Percentiles rank a stretch among this genome's conserved stretches.
These are phyloP conservation scores for Chondrosia reniformis DNA, from an alignment of 37 sponge, comb jelly and placozoan genomes.

Conservation along the genomic window DNA sequence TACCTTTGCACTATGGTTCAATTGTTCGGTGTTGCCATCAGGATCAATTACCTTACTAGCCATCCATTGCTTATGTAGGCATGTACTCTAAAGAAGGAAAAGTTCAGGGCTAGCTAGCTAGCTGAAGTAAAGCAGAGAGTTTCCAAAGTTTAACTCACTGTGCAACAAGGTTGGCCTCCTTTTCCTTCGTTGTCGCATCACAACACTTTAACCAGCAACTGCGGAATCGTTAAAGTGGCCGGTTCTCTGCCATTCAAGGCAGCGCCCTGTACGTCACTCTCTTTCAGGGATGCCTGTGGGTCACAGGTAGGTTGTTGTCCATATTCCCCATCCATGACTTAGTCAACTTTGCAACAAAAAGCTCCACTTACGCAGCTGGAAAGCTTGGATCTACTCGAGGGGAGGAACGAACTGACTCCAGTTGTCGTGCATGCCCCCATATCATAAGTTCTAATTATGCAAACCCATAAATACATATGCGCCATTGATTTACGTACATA, in stretches of 20 bases:
- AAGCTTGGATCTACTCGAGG: not conserved
- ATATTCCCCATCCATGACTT: not conserved
- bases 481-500: no score
- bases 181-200: not conserved
- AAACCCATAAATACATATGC: slow-evolving; percentile 25
- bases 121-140: not conserved
- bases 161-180: slow-evolving; percentile 6
- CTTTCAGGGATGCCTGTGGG: not conserved
- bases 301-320: not conserved
- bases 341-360: not conserved
- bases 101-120: not conserved
- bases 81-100: slow-evolving; percentile 24
- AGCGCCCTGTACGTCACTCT: not conserved
- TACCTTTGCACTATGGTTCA: not conserved
- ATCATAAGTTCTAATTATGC: slow-evolving; percentile 12
- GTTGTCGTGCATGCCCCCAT: slow-evolving; percentile 22
- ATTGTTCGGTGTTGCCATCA: slow-evolving; percentile 12
- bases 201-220: not conserved
- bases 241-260: not conserved
- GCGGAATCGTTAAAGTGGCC: slow-evolving; percentile 8
- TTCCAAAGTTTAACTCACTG: not conserved
- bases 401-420: not conserved
- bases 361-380: not conserved
- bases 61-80: slow-evolving; percentile 50
- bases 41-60: slow-evolving; percentile 31